Base-by-base conservation (phyloP, 1,140 invertebrate genomes). In the Calephelis virginiensis region DNA sequence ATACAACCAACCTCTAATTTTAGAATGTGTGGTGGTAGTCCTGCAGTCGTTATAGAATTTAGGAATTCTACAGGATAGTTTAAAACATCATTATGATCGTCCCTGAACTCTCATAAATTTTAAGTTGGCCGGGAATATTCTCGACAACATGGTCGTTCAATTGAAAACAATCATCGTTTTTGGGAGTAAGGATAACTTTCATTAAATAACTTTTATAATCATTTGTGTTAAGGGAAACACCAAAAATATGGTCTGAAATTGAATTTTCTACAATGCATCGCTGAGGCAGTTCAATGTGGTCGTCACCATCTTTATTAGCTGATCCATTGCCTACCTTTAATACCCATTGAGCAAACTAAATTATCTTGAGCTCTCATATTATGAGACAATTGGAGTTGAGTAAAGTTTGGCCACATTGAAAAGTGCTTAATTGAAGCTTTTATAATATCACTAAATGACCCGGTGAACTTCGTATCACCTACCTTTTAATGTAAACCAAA, bases 171-270 rank as follows among this genome's bases (percentile, higher is more conserved):
- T 72, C 63, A 66, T 65, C 56, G 63, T 71, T 68, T 71, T 72
- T 72, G 56, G 61, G 62, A 63, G 67, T 69, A 73, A 73, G 68
- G 14, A 73, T 73, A 70, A 61, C 49, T 73, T 73, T 67, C 59
- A 73, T 73, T 70, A 68, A 73, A 73, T 70, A 73, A 69, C 67
- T 73, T 73, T 73, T 72, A 67, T 69, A 72, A 69, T 72, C 67
- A 64, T 63, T 72, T 63, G 64, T 69, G 63, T 72, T 69, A 62
- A 72, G 53, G 64, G 70, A n/a, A n/a, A n/a, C n/a, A n/a, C n/a
- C n/a, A n/a, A 68, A 46, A 61, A 61, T 46, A 61, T 61, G 60
- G 60, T 61, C 60, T 45, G 8, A 40, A 61, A 61, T 61, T 61
- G 12, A 61, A 61, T 61, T 61, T 13, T 46, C 63, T 68, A 63